Evolutionary conservation across 64 coral and sea anemone genomes (phyloP), one percentile per base, ranked within the genome.

Genomic region (Exaiptasia diaphana): DNA sequence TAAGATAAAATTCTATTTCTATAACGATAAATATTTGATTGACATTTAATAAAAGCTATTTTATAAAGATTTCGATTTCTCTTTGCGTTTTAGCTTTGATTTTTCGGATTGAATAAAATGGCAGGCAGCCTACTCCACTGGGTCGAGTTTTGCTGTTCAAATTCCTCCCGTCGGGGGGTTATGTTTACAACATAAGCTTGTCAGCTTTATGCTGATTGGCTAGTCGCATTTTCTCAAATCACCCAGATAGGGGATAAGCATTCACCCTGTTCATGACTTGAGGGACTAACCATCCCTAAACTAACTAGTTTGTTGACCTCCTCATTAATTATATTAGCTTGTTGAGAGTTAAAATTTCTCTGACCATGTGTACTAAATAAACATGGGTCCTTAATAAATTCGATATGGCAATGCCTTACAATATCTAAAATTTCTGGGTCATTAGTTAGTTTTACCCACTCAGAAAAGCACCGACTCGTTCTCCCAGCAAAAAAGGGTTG

Each of bases 351-450:
- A 58, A 80, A 73, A 23, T 89, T 70, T 53, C 20, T 80, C 53
- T 61, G 64, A 24, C 43, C 53, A 73, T 54, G 49, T 32, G 78
- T 15, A 59, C 76, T 81, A 60, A 49, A 80, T 46, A 81, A 27
- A 24, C 78, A 36, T 35, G 77, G 76, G 30, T 82, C 64, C 39
- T 73, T 45, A 56, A 27, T 33, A 82, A 82, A 82, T 57, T 88
- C 44, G 33, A 88, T 80, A 38, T 54, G 85, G 30, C 75, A 77
- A 54, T 77, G 26, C 20, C 29, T 20, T 22, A 80, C 54, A 71
- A 54, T 63, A 71, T 89, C 86, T 70, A 70, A 41, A 46, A 81
- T 64, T 71, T 73, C 56, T 48, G 76, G 64, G 18, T 89, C 86
- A 20, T 50, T 38, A 73, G 86, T 81, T 33, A 89, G 4, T 41